Base-by-base conservation (phyloP, 2,797 vertebrate species). In the Enteromius argenteus region DNA sequence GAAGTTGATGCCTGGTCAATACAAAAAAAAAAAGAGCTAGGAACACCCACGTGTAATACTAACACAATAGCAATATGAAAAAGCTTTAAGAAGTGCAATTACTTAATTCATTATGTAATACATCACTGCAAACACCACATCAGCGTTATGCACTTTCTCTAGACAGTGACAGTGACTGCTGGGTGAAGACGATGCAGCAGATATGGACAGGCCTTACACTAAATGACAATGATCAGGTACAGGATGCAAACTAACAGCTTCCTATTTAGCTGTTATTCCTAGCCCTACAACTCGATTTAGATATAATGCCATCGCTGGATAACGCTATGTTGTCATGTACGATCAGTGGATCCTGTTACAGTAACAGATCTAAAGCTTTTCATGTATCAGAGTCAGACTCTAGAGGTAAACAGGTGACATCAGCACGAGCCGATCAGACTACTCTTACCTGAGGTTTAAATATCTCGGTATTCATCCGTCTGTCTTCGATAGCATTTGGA, bases 371-470 rank as follows among this genome's bases (percentile, higher is more conserved):
- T 56, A 68, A 53, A 68, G 32, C 72, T 53, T 62, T 5, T 83
- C 60, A 17, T 53, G 81, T 66, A 27, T 66, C 81, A 82, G 30
- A 74, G 44, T 51, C 71, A 19, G 35, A 27, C 15, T 66, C 23
- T 56, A 69, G 6, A 62, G 83, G 66, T 72, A 84, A 79, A 79
- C 75, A 84, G 67, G 67, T 79, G 83, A 84, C 81, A 69, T 77
- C 46, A 77, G 56, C 66, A 39, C 15, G 62, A 75, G 23, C 71
- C 11, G 44, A 49, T 79, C 30, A 71, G 19, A 49, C 42, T 72
- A 14, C 51, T 72, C 83, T 71, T 84, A 84, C 83, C 75, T 84
- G 56, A 49, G 6, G 66, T 73, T 79, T 64, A 51, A 64, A 62
- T 79, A 64, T 51, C 42, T 32, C 51, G 30, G 53, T 64, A 8